Evolutionary conservation across 2,113 vertebrate species (phyloP).

Genomic region (Xiphorhynchus elegans): DNA sequence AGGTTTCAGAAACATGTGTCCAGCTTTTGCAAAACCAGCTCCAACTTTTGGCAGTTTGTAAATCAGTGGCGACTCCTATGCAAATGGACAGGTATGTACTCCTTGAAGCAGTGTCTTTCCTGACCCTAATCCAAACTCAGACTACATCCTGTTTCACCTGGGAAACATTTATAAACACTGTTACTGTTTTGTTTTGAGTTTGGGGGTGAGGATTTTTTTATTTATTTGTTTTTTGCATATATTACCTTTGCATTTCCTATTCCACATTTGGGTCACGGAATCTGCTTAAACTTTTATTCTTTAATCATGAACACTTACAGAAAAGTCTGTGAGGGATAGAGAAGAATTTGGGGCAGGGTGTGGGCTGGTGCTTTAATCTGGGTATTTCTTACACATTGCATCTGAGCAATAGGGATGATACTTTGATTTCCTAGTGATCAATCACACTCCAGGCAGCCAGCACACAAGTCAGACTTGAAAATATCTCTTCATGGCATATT

Average conservation of each 20-base stretch:
- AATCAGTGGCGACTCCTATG: not conserved
- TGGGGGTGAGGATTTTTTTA: not conserved
- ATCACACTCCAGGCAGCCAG: not conserved
- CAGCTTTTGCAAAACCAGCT: not conserved
- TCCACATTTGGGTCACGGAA: not conserved
- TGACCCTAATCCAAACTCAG: not conserved
- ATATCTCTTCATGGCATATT: not conserved
- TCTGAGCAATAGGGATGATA: not conserved
- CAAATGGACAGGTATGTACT: not conserved
- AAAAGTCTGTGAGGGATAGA: not conserved
- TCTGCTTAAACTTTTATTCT: not conserved
- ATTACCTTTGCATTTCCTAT: not conserved
- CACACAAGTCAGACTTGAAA: conserved; percentile 2
- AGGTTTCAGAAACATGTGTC: not conserved
- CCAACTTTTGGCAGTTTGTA: not conserved
- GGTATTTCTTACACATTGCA: not conserved
- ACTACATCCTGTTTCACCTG: accelerated
- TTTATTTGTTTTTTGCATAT: not conserved
- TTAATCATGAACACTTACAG: not conserved
- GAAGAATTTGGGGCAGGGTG: not conserved
- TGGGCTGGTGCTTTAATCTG: not conserved
- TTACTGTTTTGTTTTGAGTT: not conserved
- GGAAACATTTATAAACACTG: not conserved
- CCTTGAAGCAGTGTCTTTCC: not conserved
- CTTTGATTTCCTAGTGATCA: not conserved